Base-by-base conservation (phyloP, 1,140 invertebrate genomes). In the Daktulosphaira vitifoliae region DNA sequence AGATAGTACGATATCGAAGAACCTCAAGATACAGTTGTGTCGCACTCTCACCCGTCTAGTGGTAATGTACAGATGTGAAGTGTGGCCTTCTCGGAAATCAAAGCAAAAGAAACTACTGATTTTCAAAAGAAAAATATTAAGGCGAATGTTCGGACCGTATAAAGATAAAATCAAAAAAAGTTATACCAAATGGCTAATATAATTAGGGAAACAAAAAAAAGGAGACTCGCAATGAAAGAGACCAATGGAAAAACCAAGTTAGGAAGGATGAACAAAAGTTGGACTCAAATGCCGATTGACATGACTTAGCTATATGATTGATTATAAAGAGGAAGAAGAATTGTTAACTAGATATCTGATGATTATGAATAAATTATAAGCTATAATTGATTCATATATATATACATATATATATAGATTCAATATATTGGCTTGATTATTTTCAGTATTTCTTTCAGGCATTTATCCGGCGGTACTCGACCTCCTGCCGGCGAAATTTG, bases 101-200 rank as follows among this genome's bases (percentile, higher is more conserved):
- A 42, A 64, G 39, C 20, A 64, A 64, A 46, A 48, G 2, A 23
- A 64, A 48, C 18, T 64, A 15, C 20, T 25, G 25, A 64, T 64
- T 9, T 48, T 48, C 16, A 42, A 64, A 64, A 64, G 42, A 64
- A 64, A 64, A 22, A 26, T 48, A 64, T 48, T 48, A 29, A 64
- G 59, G 48, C 20, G 39, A 64, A 64, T 64, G 3, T 64, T 64
- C 46, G 59, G 39, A 13, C 59, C 42, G 26, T 25, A 22, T 46
- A 23, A 48, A 26, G 18, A 64, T 26, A 20, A 42, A 44, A 23
- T 42, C 15, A 25, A 48, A 20, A 33, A 64, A 15, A 48, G 18
- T 20, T 48, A 11, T 48, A 48, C 20, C 44, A 48, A 48, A 48
- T 48, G 18, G n/a, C 16, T 48, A 16, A 48, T 48, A 48, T 48